Base-by-base conservation (phyloP, 2,113 vertebrate genomes). In the Podocnemis expansa region DNA sequence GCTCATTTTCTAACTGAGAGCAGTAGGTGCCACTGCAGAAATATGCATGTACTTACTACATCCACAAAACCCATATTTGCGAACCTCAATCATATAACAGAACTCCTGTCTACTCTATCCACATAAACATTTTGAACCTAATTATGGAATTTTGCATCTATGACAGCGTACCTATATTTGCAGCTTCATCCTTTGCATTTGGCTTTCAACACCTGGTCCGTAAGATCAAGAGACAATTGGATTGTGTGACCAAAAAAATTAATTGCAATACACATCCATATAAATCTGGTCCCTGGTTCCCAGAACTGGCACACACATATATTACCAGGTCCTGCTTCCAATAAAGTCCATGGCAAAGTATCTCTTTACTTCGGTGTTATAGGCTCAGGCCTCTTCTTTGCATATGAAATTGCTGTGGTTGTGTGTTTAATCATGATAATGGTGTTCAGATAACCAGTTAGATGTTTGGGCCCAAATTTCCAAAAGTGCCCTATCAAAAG, bases 1-100 rank as follows among this genome's bases (percentile, higher is more conserved):
- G 89, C 94, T 98, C 97, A 97, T 97, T 97, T 91, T 84, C 91
- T 96, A 29, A 96, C 86, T 94, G 93, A 97, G 91, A 91, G 80
- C 52, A 60, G 10, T 78, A 83, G 70, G 78, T 93, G 93, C 73
- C 10, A 86, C 79, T 1, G 1, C 85, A 91, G 91, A 80, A 88
- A 81, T 82, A 38, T 5, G 22, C 56, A 70, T 56, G 1, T 60
- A 79, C 24, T 38, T 55, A 27, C 54, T 24, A 45, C 3, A 1
- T 4, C 78, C 52, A 10, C 83, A 76, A 52, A 88, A 83, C n/a
- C 80, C 79, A 2, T 82, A 78, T 85, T 89, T 93, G 89, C 91
- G 91, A 96, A 93, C 87, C 92, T 82, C 87, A 82, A 87, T 70
- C n/a, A 70, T 58, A 16, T 5, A 90, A 27, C 49, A 60, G 70